phyloP scores from a whole-genome alignment of 2,797 vertebrate species.

The Anomalospiza imberbis region DNA sequence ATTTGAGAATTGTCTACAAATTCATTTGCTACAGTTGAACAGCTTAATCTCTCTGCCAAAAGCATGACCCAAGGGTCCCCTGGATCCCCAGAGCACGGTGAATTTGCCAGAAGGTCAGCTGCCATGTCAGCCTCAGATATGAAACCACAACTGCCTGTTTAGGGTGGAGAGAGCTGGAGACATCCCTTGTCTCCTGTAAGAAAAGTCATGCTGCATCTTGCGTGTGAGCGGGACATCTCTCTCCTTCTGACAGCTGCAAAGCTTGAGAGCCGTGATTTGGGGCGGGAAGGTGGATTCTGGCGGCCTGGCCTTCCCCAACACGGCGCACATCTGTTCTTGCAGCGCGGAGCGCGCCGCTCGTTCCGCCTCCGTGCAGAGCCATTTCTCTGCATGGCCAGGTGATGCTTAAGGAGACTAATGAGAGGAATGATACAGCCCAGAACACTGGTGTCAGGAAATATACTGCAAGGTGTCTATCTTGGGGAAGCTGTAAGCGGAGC shows the following conservation, averaged over 20 bases:
- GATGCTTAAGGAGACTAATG: constrained; percentile 63
- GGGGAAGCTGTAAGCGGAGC: background rate
- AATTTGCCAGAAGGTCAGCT: background rate
- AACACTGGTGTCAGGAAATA: constrained; percentile 58
- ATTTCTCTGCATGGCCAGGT: constrained; percentile 47
- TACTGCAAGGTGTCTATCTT: constrained; percentile 57
- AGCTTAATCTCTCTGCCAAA: background rate
- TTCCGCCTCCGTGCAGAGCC: background rate
- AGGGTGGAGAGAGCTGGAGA: background rate
- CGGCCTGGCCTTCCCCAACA: background rate
- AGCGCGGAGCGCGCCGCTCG: background rate
- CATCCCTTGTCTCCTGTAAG: background rate
- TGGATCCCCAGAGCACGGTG: background rate
- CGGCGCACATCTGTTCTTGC: background rate
- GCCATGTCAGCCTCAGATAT: background rate
- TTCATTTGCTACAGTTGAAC: background rate
- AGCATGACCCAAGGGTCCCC: background rate
- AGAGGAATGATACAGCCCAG: constrained; percentile 54
- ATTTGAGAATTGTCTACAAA: too few species aligned
- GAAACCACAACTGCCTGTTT: background rate
- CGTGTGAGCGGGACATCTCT: background rate
- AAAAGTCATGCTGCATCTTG: background rate
- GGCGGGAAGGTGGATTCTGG: background rate
- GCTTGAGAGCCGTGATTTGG: background rate
- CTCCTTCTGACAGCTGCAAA: background rate